Base-by-base conservation (phyloP, 2,797 vertebrate genomes). In the Ibycter americanus region DNA sequence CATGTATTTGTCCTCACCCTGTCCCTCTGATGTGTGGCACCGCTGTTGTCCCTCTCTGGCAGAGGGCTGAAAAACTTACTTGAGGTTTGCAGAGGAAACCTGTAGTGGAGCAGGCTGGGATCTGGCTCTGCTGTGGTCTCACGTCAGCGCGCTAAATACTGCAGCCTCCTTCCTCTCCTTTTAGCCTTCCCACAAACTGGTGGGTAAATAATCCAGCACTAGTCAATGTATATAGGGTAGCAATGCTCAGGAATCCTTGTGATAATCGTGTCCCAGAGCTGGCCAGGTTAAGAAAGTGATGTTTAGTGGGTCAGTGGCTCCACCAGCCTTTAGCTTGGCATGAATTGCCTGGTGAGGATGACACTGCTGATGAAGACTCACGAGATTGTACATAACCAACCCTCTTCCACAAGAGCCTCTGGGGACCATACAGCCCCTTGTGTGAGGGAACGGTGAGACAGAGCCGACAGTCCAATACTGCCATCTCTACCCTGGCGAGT, bases 91-190 rank as follows among this genome's bases (percentile, higher is more conserved):
- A 76, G 31, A 59, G 68, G 18, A 80, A 89, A 78, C 16, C 19
- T 86, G 36, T 29, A 38, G 40, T 18, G 66, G 34, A 68, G 32
- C 19, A 66, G 42, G 27, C 22, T 90, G 20, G 36, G 86, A 15
- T n/a, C 46, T 88, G 47, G 40, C 44, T 90, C 34, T 86, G 40
- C 20, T 55, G n/a, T 25, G 32, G 4, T 70, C 70, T 72, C 42
- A 14, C 0, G 0, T 8, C 6, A 77, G 44, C 1, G 3, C 13
- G 26, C 34, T 44, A 26, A 76, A 54, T 31, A 21, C 40, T n/a
- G 21, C 27, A 70, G 9, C 32, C 36, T 66, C 7, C 15, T 70
- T 80, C 13, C 11, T 55, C 34, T 70, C 40, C 52, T 71, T 80
- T 74, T 38, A 65, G 32, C 15, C 34, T 65, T 91, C 32, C 46